Evolutionary conservation across 2,113 vertebrate genomes (phyloP).

Genomic region (Hippocampus guttulatus): DNA sequence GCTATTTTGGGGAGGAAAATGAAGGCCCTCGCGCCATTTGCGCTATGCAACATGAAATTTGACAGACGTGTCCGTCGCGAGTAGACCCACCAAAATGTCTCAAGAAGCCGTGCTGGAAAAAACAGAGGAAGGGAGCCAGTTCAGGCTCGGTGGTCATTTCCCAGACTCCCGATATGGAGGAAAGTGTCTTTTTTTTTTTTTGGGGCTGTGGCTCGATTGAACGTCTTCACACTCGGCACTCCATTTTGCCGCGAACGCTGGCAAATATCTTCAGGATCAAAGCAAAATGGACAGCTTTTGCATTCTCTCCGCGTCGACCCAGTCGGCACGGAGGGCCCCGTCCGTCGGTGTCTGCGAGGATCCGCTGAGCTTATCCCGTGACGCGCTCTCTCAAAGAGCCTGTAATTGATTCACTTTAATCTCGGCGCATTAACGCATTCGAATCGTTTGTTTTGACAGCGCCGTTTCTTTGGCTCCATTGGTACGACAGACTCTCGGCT

Average conservation of each 20-base stretch:
- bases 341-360: neutral
- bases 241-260: neutral
- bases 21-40: too few relatives aligned
- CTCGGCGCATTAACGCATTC: neutral
- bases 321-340: neutral
- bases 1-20: too few relatives aligned
- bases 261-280: neutral
- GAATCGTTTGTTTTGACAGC: neutral
- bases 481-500: neutral
- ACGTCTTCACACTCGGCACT: neutral
- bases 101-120: neutral
- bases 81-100: neutral
- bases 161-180: neutral
- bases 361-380: neutral
- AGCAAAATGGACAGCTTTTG: neutral
- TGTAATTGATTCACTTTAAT: neutral
- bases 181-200: neutral
- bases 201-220: neutral
- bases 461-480: neutral
- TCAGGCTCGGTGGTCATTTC: neutral
- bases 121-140: neutral
- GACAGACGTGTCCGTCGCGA: neutral
- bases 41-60: too few relatives aligned
- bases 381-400: neutral
- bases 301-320: neutral